Evolutionary conservation across 2,113 vertebrate genomes (phyloP).

Genomic region (Phasianus colchicus): DNA sequence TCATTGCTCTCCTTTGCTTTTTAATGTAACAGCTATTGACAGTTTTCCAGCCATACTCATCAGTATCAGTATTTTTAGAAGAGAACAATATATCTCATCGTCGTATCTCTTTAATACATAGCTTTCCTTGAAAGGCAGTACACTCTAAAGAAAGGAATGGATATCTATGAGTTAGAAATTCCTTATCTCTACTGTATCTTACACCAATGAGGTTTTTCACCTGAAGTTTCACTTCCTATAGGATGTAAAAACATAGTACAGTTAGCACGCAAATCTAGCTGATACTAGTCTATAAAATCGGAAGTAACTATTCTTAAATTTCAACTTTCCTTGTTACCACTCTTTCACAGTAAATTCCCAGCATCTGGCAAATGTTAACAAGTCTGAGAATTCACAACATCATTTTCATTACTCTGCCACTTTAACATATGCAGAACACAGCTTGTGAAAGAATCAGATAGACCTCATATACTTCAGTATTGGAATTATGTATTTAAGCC

Average conservation of each 20-base stretch:
- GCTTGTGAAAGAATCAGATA: neutral
- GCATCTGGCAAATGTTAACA: neutral
- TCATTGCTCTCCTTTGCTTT: neutral
- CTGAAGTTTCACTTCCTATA: neutral
- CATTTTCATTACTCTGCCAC: neutral
- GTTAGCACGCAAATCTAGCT: neutral
- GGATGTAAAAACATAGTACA: neutral
- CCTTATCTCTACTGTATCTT: neutral
- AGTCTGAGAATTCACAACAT: neutral
- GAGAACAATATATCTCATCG: conserved; percentile 37
- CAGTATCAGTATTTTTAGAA: conserved; percentile 7
- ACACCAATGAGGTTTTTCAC: neutral
- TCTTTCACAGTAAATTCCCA: neutral
- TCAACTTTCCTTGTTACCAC: neutral
- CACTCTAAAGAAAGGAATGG: neutral
- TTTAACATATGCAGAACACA: neutral
- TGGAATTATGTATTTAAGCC: neutral
- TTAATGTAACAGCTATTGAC: conserved; percentile 23
- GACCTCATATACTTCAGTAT: neutral
- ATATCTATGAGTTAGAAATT: neutral
- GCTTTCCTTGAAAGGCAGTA: conserved; percentile 3
- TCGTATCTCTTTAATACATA: neutral
- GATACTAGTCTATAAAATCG: neutral
- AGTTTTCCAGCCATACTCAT: conserved; percentile 31
- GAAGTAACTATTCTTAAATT: neutral